Evolutionary conservation across 23 tunicate genomes (phyloP).

Genomic region (Botrylloides violaceus): DNA sequence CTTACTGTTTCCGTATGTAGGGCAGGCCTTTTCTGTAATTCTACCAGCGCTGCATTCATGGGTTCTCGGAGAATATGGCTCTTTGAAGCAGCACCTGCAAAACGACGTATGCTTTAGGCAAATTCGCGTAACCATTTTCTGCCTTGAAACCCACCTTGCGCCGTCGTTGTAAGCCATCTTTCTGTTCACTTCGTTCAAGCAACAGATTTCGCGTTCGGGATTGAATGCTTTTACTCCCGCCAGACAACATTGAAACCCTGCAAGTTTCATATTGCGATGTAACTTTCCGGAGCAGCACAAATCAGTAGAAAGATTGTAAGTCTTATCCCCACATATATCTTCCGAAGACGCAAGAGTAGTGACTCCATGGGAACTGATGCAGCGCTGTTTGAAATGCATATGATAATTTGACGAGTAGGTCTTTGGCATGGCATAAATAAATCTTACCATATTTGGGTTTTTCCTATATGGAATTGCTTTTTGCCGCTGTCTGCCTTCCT

Average conservation of each 20-base stretch:
- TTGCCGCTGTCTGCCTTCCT: neutral
- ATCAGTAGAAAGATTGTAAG: constrained; percentile 21
- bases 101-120: neutral
- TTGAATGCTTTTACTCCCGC: constrained; percentile 5
- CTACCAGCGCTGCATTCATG: neutral
- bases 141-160: neutral
- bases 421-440: neutral
- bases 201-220: constrained; percentile 10
- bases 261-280: neutral
- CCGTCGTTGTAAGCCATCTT: constrained; percentile 3
- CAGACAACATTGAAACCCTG: constrained; percentile 19
- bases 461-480: constrained; percentile 8
- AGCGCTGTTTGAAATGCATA: constrained; percentile 1
- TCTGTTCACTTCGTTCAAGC: constrained; percentile 2
- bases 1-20: constrained; percentile 16
- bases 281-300: constrained; percentile 27
- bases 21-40: constrained; percentile 9
- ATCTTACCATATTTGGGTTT: constrained; percentile 3
- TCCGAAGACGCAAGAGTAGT: neutral
- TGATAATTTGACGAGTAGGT: neutral
- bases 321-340: constrained; percentile 8
- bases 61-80: neutral
- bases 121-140: neutral
- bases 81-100: constrained; percentile 17
- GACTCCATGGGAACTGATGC: constrained; percentile 5